Evolutionary conservation across 2,113 vertebrate genomes (phyloP).

Genomic region (Triplophysa siluroides): DNA sequence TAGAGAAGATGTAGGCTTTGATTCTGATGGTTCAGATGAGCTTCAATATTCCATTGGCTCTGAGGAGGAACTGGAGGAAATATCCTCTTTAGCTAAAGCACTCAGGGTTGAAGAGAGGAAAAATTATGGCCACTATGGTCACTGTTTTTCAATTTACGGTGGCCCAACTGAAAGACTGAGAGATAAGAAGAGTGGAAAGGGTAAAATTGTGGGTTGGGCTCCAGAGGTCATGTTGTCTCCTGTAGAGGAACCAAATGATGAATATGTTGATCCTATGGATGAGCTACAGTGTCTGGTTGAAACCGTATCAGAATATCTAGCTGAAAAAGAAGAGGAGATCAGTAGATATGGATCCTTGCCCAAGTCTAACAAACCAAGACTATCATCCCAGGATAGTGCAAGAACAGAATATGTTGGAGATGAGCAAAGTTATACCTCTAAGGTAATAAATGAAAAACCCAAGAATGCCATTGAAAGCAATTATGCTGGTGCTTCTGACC

Average conservation of each 20-base stretch:
- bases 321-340: slow-evolving; percentile 96
- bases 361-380: slow-evolving; percentile 72
- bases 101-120: slow-evolving; percentile 50
- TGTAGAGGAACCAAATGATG: slow-evolving; percentile 80
- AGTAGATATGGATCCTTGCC: slow-evolving; percentile 84
- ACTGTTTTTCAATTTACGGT: slow-evolving; percentile 52
- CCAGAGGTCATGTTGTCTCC: slow-evolving; percentile 76
- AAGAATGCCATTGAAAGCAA: slow-evolving; percentile 50
- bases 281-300: slow-evolving; percentile 95
- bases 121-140: slow-evolving; percentile 48
- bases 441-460: slow-evolving; percentile 59
- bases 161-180: slow-evolving; percentile 60
- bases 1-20: slow-evolving; percentile 69
- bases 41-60: slow-evolving; percentile 68
- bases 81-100: slow-evolving; percentile 60
- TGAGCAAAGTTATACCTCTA: slow-evolving; percentile 59
- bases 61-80: slow-evolving; percentile 76
- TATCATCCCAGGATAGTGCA: slow-evolving; percentile 69
- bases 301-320: slow-evolving; percentile 95
- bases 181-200: slow-evolving; percentile 65
- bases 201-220: slow-evolving; percentile 65
- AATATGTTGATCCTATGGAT: slow-evolving; percentile 87
- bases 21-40: slow-evolving; percentile 79
- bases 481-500: slow-evolving; percentile 58
- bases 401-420: slow-evolving; percentile 66